Evolutionary conservation across 2,888 invertebrate genomes (phyloP), one percentile per base, ranked within the genome.

Genomic region (Mesorhabditis belari): DNA sequence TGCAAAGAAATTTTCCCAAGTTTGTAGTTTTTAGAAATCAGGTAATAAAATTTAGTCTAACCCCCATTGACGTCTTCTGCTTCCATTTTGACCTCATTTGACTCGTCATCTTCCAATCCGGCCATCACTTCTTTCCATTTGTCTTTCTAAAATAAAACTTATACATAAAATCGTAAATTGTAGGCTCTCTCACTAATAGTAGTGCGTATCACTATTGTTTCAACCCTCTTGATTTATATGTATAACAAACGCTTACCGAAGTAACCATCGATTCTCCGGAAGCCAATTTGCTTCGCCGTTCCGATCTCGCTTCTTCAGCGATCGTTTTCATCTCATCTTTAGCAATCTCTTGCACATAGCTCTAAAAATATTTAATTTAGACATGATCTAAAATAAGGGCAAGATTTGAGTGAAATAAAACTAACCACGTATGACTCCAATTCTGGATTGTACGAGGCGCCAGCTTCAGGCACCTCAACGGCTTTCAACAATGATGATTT

Each of bases 381-480:
- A 55, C 6, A 29, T 51, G 9, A 35, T 6, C 35, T 6, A 17
- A 6, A 17, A 12, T 35, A 35, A 17, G 17, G 35, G 9, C 35
- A 17, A 35, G 35, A 35, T 35, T 35, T 35, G 35, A 35, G 17
- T 5, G 26, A 54, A 56, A 27, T 5, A 50, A 35, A 49, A 19
- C 27, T 19, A 28, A 59, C 62, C 50, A 53, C 24, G 56, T 71
- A 71, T 35, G 69, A 68, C 3, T 49, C 58, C 4, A 63, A 59
- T 49, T 65, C 64, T 5, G 71, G 71, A 62, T 71, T 71, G 35
- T 71, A 71, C 12, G 71, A 71, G 23, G 69, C 67, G 12, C 71
- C 71, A 5, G 62, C 63, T 0, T 49, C 57, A 17, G 62, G 57
- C 26, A 62, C 19, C 23, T 63, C 53, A 6, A 71, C 71, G 27